Evolutionary conservation across 2,888 invertebrate genomes (phyloP).

Genomic region (Chorisops tibialis): DNA sequence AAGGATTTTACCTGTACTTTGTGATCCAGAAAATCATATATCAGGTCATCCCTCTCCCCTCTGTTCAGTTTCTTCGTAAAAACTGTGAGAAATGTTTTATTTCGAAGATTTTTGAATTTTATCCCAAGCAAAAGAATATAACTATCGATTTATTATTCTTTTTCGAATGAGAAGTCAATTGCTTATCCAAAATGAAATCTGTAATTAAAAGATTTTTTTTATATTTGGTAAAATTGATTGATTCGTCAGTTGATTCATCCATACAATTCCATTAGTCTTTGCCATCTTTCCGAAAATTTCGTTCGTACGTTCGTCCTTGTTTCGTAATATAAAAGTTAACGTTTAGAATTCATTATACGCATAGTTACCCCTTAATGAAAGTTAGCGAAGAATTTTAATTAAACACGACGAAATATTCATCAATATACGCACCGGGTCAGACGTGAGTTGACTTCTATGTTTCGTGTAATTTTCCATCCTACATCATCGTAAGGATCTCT

Average conservation of each 20-base stretch:
- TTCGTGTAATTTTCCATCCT: too few relatives aligned
- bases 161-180: too few relatives aligned
- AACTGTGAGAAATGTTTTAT: background rate
- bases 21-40: background rate
- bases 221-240: too few relatives aligned
- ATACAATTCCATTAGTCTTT: background rate
- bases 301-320: background rate
- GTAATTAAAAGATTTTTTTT: too few relatives aligned
- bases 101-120: too few relatives aligned
- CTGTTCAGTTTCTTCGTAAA: background rate
- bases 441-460: constrained; percentile 13
- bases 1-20: background rate
- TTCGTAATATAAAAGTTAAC: constrained; percentile 21
- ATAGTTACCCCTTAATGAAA: constrained; percentile 24
- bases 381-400: constrained; percentile 26
- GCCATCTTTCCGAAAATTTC: constrained; percentile 3
- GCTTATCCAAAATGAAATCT: too few relatives aligned
- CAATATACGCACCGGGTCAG: constrained; percentile 2
- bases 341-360: constrained; percentile 24
- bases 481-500: too few relatives aligned
- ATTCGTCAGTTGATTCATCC: too few relatives aligned
- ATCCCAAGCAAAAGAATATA: too few relatives aligned
- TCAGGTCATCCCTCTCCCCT: background rate
- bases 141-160: too few relatives aligned
- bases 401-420: constrained; percentile 23